phyloP scores from a whole-genome alignment of 1,140 invertebrate genomes.

The Drosophila orosa region DNA sequence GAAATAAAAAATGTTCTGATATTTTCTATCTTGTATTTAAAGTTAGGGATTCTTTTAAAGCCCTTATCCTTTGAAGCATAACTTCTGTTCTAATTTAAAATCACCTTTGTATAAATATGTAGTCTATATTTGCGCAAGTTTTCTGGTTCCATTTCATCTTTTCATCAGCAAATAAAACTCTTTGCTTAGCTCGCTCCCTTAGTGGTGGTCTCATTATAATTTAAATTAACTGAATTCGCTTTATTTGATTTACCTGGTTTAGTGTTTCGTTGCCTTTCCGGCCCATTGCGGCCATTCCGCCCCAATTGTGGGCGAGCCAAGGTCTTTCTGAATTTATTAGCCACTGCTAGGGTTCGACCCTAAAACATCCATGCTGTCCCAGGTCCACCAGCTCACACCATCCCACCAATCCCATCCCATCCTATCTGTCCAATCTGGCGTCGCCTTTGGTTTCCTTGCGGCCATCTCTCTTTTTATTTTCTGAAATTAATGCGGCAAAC shows the following conservation, averaged over 20 bases:
- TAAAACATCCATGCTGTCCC: conserved; percentile 4
- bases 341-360: conserved; percentile 44
- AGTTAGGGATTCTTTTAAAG: background rate
- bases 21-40: no score
- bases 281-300: conserved; percentile 55
- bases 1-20: no score
- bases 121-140: conserved; percentile 16
- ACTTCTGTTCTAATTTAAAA: background rate
- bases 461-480: conserved; percentile 56
- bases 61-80: background rate
- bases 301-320: conserved; percentile 62
- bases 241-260: conserved; percentile 75
- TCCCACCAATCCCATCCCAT: background rate
- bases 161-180: conserved; percentile 46
- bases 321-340: conserved; percentile 70
- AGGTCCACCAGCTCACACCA: background rate
- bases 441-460: conserved; percentile 39
- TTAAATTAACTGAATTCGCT: conserved; percentile 79
- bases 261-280: conserved; percentile 52
- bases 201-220: conserved; percentile 61
- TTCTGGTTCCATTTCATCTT: conserved; percentile 30
- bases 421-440: conserved; percentile 20
- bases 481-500: conserved; percentile 81
- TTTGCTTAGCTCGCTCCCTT: background rate
- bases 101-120: background rate